phyloP scores from a whole-genome alignment of 2,888 invertebrate genomes.

The Apomyelois bistriatella region DNA sequence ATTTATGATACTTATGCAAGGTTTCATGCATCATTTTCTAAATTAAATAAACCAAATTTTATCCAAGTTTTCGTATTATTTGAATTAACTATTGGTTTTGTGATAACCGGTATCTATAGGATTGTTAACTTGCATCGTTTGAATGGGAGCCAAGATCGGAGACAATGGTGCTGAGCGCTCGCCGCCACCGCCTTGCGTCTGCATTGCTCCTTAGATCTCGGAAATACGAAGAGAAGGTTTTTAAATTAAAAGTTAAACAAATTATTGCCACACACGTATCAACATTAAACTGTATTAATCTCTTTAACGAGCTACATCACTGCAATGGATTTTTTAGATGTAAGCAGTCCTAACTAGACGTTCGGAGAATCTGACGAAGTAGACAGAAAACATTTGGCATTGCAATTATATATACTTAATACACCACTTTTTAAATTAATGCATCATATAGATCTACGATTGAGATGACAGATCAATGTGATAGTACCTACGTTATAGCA shows the following conservation, averaged over 20 bases:
- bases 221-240: neutral
- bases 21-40: neutral
- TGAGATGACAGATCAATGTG: too few species aligned
- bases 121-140: constrained; percentile 9
- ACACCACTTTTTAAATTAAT: too few species aligned
- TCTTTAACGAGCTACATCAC: too few species aligned
- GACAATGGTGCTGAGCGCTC: constrained; percentile 27
- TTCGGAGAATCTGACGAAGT: too few species aligned
- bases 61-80: neutral
- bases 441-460: too few species aligned
- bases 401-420: too few species aligned
- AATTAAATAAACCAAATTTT: neutral
- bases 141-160: constrained; percentile 11
- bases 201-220: neutral
- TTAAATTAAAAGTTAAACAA: neutral
- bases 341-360: too few species aligned
- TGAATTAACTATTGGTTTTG: neutral
- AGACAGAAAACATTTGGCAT: too few species aligned
- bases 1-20: neutral
- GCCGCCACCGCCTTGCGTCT: constrained; percentile 27
- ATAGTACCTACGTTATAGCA: too few species aligned
- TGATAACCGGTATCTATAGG: constrained; percentile 5
- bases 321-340: too few species aligned
- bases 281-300: too few species aligned
- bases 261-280: too few species aligned